Evolutionary conservation across 37 sponge, comb jelly and placozoan genomes (phyloP).

Genomic region (Hexactinellida sp.): DNA sequence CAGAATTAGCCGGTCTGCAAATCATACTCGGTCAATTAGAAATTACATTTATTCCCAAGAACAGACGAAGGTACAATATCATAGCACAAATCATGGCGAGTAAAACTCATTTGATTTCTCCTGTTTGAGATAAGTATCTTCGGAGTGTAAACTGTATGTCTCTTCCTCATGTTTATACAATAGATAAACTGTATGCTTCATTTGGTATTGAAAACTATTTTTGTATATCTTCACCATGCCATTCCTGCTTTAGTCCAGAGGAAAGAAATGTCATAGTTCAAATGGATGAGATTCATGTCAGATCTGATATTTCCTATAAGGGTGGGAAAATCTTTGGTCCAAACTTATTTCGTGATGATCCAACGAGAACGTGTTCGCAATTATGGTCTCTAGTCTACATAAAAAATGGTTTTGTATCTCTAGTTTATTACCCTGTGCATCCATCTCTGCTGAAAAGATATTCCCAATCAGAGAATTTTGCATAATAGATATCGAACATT

Average conservation of each 20-base stretch:
- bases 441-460: too few relatives aligned
- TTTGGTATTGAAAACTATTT: neutral
- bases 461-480: too few relatives aligned
- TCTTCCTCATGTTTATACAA: too few relatives aligned
- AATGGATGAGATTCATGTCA: too few relatives aligned
- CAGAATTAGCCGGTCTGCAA: neutral
- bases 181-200: neutral
- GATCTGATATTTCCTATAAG: too few relatives aligned
- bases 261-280: too few relatives aligned
- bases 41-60: neutral
- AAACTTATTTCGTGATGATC: neutral
- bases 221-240: neutral
- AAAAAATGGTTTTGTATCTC: too few relatives aligned
- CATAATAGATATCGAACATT: too few relatives aligned
- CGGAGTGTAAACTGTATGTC: too few relatives aligned
- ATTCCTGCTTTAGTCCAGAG: neutral
- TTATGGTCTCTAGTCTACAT: neutral
- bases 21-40: neutral
- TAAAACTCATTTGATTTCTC: too few relatives aligned
- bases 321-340: neutral
- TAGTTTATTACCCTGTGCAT: too few relatives aligned
- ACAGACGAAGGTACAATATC: neutral
- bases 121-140: too few relatives aligned
- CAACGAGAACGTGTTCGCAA: neutral
- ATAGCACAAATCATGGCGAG: neutral